Base-by-base conservation (phyloP, 2,888 invertebrate genomes). In the Hartigia nigra region DNA sequence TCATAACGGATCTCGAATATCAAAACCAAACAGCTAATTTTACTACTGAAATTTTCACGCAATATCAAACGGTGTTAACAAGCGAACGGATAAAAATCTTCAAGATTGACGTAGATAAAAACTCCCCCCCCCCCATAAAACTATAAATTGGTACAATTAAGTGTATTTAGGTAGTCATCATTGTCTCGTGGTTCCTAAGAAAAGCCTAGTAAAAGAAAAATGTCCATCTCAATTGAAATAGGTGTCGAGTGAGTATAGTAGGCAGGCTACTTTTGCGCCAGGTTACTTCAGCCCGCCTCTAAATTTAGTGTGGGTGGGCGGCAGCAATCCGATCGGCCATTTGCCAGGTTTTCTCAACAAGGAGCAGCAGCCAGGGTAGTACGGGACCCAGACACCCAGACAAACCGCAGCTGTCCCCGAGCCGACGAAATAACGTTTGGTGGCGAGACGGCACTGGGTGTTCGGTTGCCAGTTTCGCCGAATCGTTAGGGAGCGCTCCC, bases 281-380 rank as follows among this genome's bases (percentile, higher is more conserved):
- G 72, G 72, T 72, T 72, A 55, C 55, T 72, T 32, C 31, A 31
- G 72, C 32, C 72, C 82, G 81, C 76, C 77, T 86, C 89, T 90
- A 90, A 89, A 89, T 89, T 88, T 90, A 89, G 87, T 86, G 88
- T 89, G 87, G 88, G 90, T 90, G 88, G 89, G 87, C 87, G 88
- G 23, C 14, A 55, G 55, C 55, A 55, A 55, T 55, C 55, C 55
- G 55, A 55, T 55, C 55, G 55, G 84, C 81, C 82, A 82, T 81
- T 77, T 82, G 84, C 37, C 75, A 72, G 31, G 72, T 32, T 32
- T 72, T 55, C 55, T 55, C 55, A 23, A 55, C 55, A 55, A 23
- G 55, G 55, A 55, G 55, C 23, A 55, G 55, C 55, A 55, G 23
- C 55, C 23, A 55, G 55, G 55, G 55, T 55, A 55, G 55, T 55